Conservation (phyloP, 1,140 invertebrate species). For the Hydropsyche tenuis region DNA sequence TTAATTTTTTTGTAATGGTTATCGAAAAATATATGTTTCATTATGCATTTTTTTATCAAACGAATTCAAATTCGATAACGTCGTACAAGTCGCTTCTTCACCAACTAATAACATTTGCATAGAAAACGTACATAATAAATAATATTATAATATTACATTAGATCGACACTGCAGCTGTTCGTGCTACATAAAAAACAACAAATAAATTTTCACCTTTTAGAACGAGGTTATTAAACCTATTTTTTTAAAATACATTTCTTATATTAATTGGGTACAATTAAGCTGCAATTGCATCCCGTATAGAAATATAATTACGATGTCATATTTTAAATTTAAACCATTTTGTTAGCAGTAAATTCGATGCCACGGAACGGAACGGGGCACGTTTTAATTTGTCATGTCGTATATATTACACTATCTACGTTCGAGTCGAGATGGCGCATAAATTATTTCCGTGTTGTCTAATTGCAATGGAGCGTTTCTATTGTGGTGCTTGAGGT, state of each 20-base stretch:
- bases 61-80: too few relatives aligned
- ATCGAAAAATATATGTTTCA: too few relatives aligned
- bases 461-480: too few relatives aligned
- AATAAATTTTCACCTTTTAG: conserved; percentile 26
- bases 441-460: too few relatives aligned
- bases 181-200: background rate
- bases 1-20: too few relatives aligned
- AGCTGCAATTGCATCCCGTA: conserved; percentile 24
- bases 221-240: conserved; percentile 38
- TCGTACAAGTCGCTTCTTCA: too few relatives aligned
- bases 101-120: too few relatives aligned
- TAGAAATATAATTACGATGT: conserved; percentile 14
- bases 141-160: background rate
- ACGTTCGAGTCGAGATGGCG: too few relatives aligned
- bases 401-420: background rate
- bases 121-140: too few relatives aligned
- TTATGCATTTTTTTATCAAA: too few relatives aligned
- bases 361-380: background rate
- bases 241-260: background rate
- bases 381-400: conserved; percentile 6
- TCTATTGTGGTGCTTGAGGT: too few relatives aligned
- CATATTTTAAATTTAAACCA: conserved; percentile 23
- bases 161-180: background rate
- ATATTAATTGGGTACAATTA: conserved; percentile 41
- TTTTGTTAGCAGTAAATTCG: background rate